Percentiles rank a stretch among this genome's conserved stretches.
These are phyloP conservation scores for Semnopithecus entellus DNA, from an alignment of 2,113 vertebrate genomes.

Conservation along the genomic window DNA sequence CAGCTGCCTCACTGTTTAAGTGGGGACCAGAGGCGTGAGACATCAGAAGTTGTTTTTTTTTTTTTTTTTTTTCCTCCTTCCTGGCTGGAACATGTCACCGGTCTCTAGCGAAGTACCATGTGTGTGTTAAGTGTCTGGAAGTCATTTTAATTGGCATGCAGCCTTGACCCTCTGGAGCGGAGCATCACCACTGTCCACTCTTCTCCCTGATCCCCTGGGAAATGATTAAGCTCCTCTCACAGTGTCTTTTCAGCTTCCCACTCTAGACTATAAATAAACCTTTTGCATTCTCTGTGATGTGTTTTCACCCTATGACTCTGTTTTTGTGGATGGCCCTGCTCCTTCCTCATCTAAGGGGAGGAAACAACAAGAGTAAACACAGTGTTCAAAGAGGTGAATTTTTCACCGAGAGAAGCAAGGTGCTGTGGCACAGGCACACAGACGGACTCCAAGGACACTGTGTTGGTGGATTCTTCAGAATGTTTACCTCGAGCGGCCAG, in stretches of 20 bases:
- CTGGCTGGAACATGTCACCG: background rate
- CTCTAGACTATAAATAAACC: background rate
- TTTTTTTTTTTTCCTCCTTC: background rate
- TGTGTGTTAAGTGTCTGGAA: background rate
- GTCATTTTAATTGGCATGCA: slow-evolving; percentile 46
- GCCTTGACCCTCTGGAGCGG: background rate
- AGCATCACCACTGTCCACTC: background rate
- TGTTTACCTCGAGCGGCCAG: background rate
- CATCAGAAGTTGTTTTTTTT: background rate
- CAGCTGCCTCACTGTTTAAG: background rate
- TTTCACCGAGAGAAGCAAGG: background rate
- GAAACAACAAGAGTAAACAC: background rate
- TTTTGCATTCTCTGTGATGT: background rate
- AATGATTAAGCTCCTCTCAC: background rate
- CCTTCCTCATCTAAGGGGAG: background rate
- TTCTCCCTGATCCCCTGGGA: background rate
- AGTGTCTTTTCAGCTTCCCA: background rate
- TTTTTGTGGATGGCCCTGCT: background rate
- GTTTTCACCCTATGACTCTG: background rate
- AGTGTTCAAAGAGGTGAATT: background rate
- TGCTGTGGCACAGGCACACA: fast-evolving
- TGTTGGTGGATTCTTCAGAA: background rate
- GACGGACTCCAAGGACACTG: background rate
- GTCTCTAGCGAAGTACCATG: background rate
- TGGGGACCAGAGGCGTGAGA: background rate